These are phyloP conservation scores for Columbina picui DNA, from an alignment of 2,113 vertebrate genomes.

Conservation along the genomic window DNA sequence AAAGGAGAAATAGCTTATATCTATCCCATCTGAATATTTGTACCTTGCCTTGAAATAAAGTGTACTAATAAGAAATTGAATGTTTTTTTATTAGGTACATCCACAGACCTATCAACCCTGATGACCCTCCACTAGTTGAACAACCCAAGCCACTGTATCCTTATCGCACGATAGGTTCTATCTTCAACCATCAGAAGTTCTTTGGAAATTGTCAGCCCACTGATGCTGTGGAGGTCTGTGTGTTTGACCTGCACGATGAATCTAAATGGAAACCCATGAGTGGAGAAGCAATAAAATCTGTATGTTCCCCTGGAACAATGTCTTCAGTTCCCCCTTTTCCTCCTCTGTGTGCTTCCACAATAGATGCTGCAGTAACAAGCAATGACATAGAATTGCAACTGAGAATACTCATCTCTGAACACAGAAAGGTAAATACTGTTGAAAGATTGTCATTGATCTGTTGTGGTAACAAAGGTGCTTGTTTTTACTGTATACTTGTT, in stretches of 20 bases:
- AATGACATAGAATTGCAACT: constrained; percentile 93
- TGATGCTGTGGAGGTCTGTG: constrained; percentile 87
- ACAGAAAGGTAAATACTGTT: constrained; percentile 89
- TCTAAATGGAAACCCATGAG: constrained; percentile 98
- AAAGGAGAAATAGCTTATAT: background rate
- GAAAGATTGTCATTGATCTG: background rate
- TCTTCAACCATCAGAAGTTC: constrained; percentile 94
- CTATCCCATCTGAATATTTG: background rate
- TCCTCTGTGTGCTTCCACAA: constrained; percentile 84
- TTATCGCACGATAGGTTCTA: constrained; percentile 90
- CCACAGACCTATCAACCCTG: constrained; percentile 85
- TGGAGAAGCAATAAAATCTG: constrained; percentile 90
- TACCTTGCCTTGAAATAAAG: background rate
- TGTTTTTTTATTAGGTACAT: constrained; percentile 82
- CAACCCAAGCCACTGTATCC: constrained; percentile 87
- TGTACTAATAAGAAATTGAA: background rate
- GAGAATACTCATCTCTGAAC: constrained; percentile 86
- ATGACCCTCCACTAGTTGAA: constrained; percentile 83
- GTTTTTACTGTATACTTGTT: background rate
- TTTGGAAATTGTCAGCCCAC: constrained; percentile 93
- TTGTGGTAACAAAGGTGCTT: background rate
- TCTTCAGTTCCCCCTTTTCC: constrained; percentile 85
- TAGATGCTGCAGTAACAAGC: constrained; percentile 84
- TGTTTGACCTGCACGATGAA: constrained; percentile 90
- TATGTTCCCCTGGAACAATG: constrained; percentile 84